Evolutionary conservation across 2,113 vertebrate genomes (phyloP).

Genomic region (Uria aalge): DNA sequence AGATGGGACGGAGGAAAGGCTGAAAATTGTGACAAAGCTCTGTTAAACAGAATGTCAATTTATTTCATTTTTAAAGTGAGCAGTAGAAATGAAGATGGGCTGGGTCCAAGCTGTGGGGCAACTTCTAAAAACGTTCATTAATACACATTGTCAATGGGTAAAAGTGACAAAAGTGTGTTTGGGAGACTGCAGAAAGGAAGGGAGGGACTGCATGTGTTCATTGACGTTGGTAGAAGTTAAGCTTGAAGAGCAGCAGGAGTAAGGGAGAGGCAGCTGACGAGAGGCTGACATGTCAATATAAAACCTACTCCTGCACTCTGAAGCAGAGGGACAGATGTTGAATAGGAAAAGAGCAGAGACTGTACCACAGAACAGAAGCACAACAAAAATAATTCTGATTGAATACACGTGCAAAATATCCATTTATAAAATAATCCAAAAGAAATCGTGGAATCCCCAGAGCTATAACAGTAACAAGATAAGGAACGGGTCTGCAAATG

Average conservation of each 20-base stretch:
- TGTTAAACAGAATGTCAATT: conserved; percentile 42
- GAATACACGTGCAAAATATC: not conserved
- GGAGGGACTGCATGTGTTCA: not conserved
- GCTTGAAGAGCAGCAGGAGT: not conserved
- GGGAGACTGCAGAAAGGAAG: not conserved
- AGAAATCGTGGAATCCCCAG: not conserved
- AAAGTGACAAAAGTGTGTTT: not conserved
- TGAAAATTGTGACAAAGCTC: conserved; percentile 54
- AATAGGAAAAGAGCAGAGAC: not conserved
- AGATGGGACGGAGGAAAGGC: conserved; percentile 55
- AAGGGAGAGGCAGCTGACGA: not conserved
- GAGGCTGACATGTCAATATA: not conserved
- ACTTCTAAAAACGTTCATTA: not conserved
- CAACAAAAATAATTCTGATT: not conserved
- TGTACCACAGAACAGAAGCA: not conserved
- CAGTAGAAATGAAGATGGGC: conserved; percentile 26
- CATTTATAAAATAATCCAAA: not conserved
- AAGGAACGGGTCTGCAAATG: not conserved
- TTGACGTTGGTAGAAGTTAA: not conserved
- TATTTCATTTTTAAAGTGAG: conserved; percentile 49
- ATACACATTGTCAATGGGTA: not conserved
- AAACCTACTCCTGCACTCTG: not conserved
- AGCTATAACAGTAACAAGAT: not conserved
- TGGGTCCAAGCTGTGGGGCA: not conserved
- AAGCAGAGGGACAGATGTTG: not conserved